Base-by-base conservation (phyloP, 2,888 invertebrate species). In the Boloria selene region DNA sequence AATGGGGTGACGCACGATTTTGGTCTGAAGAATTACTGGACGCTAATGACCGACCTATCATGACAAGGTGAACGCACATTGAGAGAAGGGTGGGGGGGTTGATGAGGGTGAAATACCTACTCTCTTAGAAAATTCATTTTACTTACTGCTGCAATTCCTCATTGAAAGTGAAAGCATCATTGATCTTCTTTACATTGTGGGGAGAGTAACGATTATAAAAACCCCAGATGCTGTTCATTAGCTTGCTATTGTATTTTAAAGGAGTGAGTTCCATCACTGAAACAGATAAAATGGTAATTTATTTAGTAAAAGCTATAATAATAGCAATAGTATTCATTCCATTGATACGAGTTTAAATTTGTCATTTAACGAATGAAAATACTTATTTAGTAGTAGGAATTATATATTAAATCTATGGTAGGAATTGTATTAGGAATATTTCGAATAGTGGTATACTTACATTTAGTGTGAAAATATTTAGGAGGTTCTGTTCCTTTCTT, bases 151-250 rank as follows among this genome's bases (percentile, higher is more conserved):
- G 90, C 85, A 89, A 86, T 83, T 92, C 93, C 88, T 84, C 86
- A 71, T 83, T 80, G 73, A 83, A 81, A 65, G 79, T 76, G 68
- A 85, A 77, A 69, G 93, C 94, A 80, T 96, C 95, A 79, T 94
- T 95, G 77, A 95, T 92, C 79, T 95, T 95, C 92, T 97, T 97
- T 74, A 97, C 95, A 85, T 97, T 97, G 79, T 97, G 97, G 0
- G 97, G 96, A 0, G 97, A 97, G 83, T 97, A 97, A 56, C 96
- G 95, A 85, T 97, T 97, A 93, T 97, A 97, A 72, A 95, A 90
- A n/a, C 97, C 97, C 97, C 97, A 97, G 83, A 97, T 96, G 86
- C 96, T 96, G 84, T 97, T 97, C 97, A 97, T 97, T 81, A 97
- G 85, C 85, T 97, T 97, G 83, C 95, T 95, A 86, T 95, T 97